These are phyloP conservation scores for Platypus cylindrus DNA, from an alignment of 2,888 invertebrate species.

Conservation along the genomic window DNA sequence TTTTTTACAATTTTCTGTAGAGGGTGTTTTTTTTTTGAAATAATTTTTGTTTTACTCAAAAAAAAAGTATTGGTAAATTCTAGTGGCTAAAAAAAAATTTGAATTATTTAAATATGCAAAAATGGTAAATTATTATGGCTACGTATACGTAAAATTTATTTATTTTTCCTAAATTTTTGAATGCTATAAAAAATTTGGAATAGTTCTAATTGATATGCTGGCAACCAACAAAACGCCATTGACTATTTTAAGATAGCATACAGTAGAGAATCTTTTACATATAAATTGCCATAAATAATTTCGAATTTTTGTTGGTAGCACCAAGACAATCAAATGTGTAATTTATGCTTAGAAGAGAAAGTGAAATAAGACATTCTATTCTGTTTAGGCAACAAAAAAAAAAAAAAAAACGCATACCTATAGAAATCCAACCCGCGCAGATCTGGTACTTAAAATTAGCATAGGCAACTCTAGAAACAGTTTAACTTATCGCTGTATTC, in stretches of 20 bases:
- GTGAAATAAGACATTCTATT: constrained; percentile 16
- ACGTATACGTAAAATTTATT: constrained; percentile 1
- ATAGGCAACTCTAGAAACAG: too few species aligned
- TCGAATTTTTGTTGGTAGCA: constrained; percentile 22
- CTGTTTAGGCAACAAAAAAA: not conserved
- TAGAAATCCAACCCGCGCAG: constrained; percentile 1
- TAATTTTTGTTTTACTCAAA: too few species aligned
- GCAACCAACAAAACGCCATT: too few species aligned
- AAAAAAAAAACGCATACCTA: constrained; percentile 3
- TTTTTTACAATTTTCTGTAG: too few species aligned
- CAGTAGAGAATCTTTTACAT: constrained; percentile 3
- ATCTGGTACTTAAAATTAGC: too few species aligned
- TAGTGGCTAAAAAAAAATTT: too few species aligned
- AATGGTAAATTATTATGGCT: constrained; percentile 4
- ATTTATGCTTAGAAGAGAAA: constrained; percentile 27
- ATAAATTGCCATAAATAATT: constrained; percentile 18
- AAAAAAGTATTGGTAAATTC: too few species aligned
- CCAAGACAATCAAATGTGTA: constrained; percentile 36
- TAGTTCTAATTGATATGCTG: constrained; percentile 1
- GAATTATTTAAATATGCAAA: constrained; percentile 7
- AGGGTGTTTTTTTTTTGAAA: too few species aligned
- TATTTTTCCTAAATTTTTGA: not conserved
- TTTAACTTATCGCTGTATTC: too few species aligned
- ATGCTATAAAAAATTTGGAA: too few species aligned
- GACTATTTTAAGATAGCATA: too few species aligned